These are phyloP conservation scores for Stenichneumon culpator DNA, from an alignment of 2,888 invertebrate genomes.

Conservation along the genomic window DNA sequence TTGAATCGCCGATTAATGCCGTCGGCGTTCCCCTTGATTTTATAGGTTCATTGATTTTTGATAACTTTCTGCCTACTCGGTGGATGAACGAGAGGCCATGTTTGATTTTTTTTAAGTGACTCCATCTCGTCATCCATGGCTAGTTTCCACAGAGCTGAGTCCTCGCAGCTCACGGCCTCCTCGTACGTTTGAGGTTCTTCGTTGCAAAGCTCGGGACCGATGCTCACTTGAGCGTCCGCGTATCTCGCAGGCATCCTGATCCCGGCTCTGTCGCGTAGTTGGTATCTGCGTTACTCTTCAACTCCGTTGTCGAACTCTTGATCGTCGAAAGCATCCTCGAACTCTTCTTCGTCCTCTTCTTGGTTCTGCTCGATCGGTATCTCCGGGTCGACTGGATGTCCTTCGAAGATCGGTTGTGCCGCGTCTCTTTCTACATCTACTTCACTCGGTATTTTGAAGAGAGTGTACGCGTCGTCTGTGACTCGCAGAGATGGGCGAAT, in stretches of 20 bases:
- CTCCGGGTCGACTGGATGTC: neutral
- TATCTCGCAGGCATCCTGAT: conserved; percentile 43
- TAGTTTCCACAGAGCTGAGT: conserved; percentile 13
- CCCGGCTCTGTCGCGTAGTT: conserved; percentile 33
- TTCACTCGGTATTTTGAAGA: conserved; percentile 34
- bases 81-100: conserved; percentile 43
- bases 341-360: conserved; percentile 26
- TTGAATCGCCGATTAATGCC: conserved; percentile 68
- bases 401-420: neutral
- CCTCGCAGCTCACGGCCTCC: conserved; percentile 26
- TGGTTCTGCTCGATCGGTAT: conserved; percentile 13
- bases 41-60: conserved; percentile 69
- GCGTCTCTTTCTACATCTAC: neutral
- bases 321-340: conserved; percentile 13
- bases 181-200: conserved; percentile 45
- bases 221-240: conserved; percentile 38
- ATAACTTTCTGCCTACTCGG: conserved; percentile 59
- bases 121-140: conserved; percentile 54
- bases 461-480: conserved; percentile 32
- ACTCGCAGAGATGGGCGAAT: neutral
- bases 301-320: conserved; percentile 5
- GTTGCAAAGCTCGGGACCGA: neutral
- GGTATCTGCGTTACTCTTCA: conserved; percentile 26
- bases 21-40: conserved; percentile 67
- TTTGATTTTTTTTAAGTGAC: conserved; percentile 36